A percentile compares a stretch with the other conserved stretches of the same genome.
phyloP scores from a whole-genome alignment of 2,113 vertebrate species.

The Eretmochelys imbricata region DNA sequence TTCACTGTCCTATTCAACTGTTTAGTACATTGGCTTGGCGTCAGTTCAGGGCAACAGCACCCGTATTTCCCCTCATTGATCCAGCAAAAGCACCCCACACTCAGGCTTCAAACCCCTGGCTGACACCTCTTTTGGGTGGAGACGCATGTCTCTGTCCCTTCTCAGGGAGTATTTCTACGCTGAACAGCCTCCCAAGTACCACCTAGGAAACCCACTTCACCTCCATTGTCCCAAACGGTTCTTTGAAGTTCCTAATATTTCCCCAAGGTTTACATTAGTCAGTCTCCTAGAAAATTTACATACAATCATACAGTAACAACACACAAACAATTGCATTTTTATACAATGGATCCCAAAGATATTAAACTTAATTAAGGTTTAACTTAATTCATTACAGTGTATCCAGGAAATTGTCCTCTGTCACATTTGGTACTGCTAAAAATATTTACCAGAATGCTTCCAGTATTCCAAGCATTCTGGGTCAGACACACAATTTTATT shows the following conservation, averaged over 20 bases:
- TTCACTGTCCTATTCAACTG: no score
- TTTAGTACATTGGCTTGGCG: no score
- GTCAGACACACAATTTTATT: not conserved
- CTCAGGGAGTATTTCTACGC: not conserved
- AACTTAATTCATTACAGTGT: not conserved
- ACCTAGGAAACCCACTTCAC: not conserved
- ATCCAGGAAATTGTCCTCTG: not conserved
- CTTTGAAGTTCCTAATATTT: not conserved
- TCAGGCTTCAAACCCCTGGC: not conserved
- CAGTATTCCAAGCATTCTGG: not conserved
- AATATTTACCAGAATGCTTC: not conserved
- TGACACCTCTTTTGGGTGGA: not conserved
- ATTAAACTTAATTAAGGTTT: not conserved
- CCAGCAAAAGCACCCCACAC: not conserved
- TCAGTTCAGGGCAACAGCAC: no score
- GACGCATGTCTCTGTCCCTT: no score
- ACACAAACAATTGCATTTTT: not conserved
- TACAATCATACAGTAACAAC: not conserved
- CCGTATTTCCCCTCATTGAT: not conserved
- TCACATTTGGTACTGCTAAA: not conserved
- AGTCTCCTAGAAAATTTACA: not conserved
- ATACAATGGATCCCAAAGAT: not conserved
- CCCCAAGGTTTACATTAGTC: not conserved
- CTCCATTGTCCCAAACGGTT: not conserved
- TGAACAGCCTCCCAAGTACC: not conserved